A percentile compares a stretch with the other conserved stretches of the same genome.
Evolutionary conservation across 2,888 invertebrate species (phyloP).

Genomic region (Ctenicera cuprea): DNA sequence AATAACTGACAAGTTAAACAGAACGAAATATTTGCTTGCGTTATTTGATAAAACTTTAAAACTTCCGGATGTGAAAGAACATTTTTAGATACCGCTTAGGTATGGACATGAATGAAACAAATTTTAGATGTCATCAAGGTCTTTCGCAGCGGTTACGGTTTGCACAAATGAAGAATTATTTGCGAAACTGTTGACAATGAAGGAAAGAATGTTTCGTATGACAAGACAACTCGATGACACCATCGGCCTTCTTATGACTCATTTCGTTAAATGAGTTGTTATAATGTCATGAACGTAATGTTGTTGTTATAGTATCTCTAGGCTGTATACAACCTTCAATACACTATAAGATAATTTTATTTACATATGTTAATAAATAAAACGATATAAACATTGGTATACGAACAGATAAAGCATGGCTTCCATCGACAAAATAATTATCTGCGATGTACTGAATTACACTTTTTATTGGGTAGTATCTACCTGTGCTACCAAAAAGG

Average conservation of each 20-base stretch:
- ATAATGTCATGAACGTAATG: slow-evolving; percentile 17
- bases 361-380: background rate
- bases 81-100: background rate
- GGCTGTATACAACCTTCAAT: slow-evolving; percentile 10
- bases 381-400: background rate
- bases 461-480: too few relatives aligned
- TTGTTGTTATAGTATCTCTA: slow-evolving; percentile 1
- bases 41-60: background rate
- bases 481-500: too few relatives aligned
- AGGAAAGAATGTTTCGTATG: slow-evolving; percentile 13
- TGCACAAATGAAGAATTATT: background rate
- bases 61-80: slow-evolving; percentile 22
- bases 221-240: slow-evolving; percentile 31
- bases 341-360: background rate
- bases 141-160: slow-evolving; percentile 7
- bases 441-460: too few relatives aligned
- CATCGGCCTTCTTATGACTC: slow-evolving; percentile 34
- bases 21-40: background rate
- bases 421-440: too few relatives aligned
- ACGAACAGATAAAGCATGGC: too few relatives aligned
- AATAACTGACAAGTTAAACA: background rate
- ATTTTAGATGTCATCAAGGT: slow-evolving; percentile 19
- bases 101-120: background rate
- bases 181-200: slow-evolving; percentile 14
- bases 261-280: slow-evolving; percentile 21